Evolutionary conservation across 2,113 vertebrate species (phyloP).

Genomic region (Ailuropoda melanoleuca): DNA sequence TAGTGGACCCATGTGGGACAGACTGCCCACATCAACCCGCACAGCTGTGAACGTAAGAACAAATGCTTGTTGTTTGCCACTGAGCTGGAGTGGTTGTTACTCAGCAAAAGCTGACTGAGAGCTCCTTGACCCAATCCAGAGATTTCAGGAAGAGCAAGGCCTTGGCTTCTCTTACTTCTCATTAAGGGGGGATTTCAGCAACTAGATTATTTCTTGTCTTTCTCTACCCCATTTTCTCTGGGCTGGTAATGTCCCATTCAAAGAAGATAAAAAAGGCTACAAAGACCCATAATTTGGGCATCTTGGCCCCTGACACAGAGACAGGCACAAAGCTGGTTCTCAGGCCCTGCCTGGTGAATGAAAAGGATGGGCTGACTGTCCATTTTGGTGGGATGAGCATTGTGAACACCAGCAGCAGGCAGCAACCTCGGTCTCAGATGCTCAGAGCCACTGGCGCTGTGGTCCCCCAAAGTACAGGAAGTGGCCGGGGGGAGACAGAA

Average conservation of each 20-base stretch:
- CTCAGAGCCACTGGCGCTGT: not conserved
- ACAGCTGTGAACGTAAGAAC: not conserved
- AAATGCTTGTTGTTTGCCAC: not conserved
- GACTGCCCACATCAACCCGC: not conserved
- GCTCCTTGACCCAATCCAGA: not conserved
- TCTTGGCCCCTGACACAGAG: not conserved
- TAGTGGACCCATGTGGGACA: not conserved
- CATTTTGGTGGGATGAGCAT: not conserved
- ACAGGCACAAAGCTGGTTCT: not conserved
- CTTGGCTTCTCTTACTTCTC: not conserved
- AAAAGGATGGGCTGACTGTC: not conserved
- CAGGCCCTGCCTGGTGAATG: not conserved
- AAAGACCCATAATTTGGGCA: not conserved
- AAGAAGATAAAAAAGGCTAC: not conserved
- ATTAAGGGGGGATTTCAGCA: not conserved
- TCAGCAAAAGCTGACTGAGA: not conserved
- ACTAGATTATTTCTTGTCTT: not conserved
- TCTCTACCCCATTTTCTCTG: not conserved
- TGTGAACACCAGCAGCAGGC: not conserved
- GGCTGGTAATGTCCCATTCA: not conserved
- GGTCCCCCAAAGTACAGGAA: not conserved
- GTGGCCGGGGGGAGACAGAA: not conserved
- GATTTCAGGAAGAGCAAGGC: not conserved
- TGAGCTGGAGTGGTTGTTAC: not conserved
- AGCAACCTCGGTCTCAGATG: not conserved